Percentiles rank a stretch among this genome's conserved stretches.
Evolutionary conservation across 2,797 vertebrate species (phyloP).

Genomic region (Acestrorhynchus altus): DNA sequence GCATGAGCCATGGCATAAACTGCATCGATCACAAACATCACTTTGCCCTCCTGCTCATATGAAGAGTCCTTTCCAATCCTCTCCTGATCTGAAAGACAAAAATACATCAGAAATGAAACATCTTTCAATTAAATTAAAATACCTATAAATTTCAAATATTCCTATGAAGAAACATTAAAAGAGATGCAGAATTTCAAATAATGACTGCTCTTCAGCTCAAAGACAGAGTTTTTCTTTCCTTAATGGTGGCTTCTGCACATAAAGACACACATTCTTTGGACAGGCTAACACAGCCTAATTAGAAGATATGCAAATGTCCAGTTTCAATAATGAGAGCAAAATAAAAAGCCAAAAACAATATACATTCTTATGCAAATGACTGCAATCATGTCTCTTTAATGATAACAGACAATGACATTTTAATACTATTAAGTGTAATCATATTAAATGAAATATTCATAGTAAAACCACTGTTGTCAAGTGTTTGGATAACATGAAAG

Average conservation of each 20-base stretch:
- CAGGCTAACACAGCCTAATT: constrained; percentile 7
- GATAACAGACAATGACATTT: not conserved
- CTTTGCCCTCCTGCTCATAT: constrained; percentile 97
- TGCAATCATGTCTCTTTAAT: not conserved
- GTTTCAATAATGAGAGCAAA: not conserved
- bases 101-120: not conserved
- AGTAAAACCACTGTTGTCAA: not conserved
- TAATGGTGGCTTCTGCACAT: constrained; percentile 38
- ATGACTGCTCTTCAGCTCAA: not conserved
- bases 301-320: not conserved
- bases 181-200: constrained; percentile 14
- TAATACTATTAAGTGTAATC: not conserved
- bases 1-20: constrained; percentile 96
- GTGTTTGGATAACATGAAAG: not conserved
- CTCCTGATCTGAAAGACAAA: constrained; percentile 85
- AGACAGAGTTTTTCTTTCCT: constrained; percentile 47
- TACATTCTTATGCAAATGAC: constrained; percentile 2
- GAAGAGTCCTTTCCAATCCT: constrained; percentile 92
- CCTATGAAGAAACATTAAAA: not conserved
- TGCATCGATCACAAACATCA: constrained; percentile 96
- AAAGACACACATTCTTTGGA: not conserved
- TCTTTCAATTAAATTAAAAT: too few species aligned
- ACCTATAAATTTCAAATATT: not conserved
- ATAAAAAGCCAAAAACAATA: not conserved
- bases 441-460: not conserved